Conservation (phyloP, 2,797 vertebrate genomes). For the Lophotriccus pileatus region DNA sequence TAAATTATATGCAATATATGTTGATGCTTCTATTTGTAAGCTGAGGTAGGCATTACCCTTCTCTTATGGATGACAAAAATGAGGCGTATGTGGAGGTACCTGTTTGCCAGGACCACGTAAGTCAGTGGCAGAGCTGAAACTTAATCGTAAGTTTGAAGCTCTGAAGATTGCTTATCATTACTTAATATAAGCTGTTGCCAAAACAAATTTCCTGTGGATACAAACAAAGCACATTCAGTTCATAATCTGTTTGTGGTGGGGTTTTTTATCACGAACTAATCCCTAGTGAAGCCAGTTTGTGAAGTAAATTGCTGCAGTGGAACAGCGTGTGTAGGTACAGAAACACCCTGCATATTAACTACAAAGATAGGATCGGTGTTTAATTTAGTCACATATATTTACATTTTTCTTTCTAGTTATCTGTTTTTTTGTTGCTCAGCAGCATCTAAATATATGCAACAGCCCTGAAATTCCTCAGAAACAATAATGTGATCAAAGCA, state of each 20-base stretch:
- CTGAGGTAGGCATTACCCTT: not conserved
- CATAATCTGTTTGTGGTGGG: not conserved
- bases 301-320: conserved; percentile 39
- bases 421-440: conserved; percentile 4
- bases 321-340: conserved; percentile 1
- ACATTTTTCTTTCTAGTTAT: conserved; percentile 63
- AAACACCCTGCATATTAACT: conserved; percentile 47
- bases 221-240: conserved; percentile 19
- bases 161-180: conserved; percentile 21
- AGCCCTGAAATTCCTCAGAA: conserved; percentile 61
- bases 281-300: conserved; percentile 8
- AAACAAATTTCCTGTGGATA: conserved; percentile 29
- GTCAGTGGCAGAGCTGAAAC: not conserved
- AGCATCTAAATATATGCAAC: conserved; percentile 56
- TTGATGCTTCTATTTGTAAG: not conserved
- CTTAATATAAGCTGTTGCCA: conserved; percentile 13
- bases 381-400: conserved; percentile 68
- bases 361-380: conserved; percentile 42
- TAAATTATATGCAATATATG: not conserved
- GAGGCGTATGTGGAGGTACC: not conserved
- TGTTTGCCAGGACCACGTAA: not conserved
- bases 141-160: not conserved
- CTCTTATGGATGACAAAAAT: not conserved
- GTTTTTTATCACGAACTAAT: conserved; percentile 16
- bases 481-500: conserved; percentile 62